These are phyloP conservation scores for Hippoglossus hippoglossus DNA, from an alignment of 2,797 vertebrate genomes.

Conservation along the genomic window DNA sequence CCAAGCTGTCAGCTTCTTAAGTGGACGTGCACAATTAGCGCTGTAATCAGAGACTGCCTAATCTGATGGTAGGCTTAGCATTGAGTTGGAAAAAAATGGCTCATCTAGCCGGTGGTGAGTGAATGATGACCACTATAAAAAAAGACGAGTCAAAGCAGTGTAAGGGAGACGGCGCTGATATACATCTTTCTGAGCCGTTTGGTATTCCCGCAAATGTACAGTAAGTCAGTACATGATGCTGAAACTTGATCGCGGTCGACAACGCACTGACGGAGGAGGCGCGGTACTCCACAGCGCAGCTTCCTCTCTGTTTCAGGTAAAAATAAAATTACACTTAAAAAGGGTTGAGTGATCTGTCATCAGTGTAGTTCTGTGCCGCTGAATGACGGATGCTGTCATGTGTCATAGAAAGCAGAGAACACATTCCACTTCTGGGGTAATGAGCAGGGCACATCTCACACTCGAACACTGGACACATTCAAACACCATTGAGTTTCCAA, in stretches of 20 bases:
- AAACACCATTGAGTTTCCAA: slow-evolving; percentile 56
- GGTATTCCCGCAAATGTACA: slow-evolving; percentile 58
- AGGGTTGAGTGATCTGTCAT: slow-evolving; percentile 29
- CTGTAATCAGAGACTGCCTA: slow-evolving; percentile 92
- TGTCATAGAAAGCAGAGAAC: slow-evolving; percentile 36
- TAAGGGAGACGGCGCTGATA: slow-evolving; percentile 73
- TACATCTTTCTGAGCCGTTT: slow-evolving; percentile 81
- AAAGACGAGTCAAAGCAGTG: slow-evolving; percentile 64
- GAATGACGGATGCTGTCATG: slow-evolving; percentile 36
- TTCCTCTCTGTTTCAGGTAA: slow-evolving; percentile 14
- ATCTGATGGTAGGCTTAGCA: slow-evolving; percentile 89
- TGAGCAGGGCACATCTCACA: slow-evolving; percentile 66
- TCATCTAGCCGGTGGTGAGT: slow-evolving; percentile 80
- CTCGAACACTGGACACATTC: slow-evolving; percentile 36
- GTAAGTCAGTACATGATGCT: slow-evolving; percentile 26
- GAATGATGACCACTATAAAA: slow-evolving; percentile 70
- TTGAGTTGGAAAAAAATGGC: slow-evolving; percentile 79
- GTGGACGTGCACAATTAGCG: slow-evolving; percentile 90
- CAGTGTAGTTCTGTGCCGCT: neutral
- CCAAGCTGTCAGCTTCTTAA: slow-evolving; percentile 92
- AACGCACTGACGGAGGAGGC: slow-evolving; percentile 10
- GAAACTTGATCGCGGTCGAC: slow-evolving; percentile 21
- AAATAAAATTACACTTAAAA: slow-evolving; percentile 15
- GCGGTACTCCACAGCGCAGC: neutral
- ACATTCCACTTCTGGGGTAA: slow-evolving; percentile 69